Percentiles rank a stretch among this genome's conserved stretches.
phyloP scores from a whole-genome alignment of 2,113 vertebrate genomes.

The Physeter macrocephalus region DNA sequence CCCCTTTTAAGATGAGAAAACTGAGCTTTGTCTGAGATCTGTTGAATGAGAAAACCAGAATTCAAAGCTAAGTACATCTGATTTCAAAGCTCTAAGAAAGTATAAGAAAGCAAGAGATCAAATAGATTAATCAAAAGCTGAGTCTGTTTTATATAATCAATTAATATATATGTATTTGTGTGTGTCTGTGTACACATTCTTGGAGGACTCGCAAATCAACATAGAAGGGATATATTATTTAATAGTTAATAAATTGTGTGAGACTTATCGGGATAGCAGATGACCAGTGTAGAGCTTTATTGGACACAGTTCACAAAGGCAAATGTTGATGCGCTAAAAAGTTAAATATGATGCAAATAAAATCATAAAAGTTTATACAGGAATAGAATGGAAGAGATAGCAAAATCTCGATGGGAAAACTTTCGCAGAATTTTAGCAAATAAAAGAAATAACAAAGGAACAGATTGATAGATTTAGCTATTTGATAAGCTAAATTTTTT shows the following conservation, averaged over 20 bases:
- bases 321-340: neutral
- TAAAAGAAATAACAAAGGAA: neutral
- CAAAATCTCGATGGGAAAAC: neutral
- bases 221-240: neutral
- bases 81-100: neutral
- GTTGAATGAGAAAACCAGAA: neutral
- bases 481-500: neutral
- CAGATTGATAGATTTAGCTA: neutral
- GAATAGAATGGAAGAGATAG: neutral
- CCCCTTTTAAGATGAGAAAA: neutral
- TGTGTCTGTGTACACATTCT: neutral
- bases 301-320: neutral
- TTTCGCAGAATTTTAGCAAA: neutral
- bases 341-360: neutral
- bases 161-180: neutral
- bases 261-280: neutral
- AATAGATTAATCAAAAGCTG: neutral
- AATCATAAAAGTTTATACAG: neutral
- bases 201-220: neutral
- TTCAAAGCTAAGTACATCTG: neutral
- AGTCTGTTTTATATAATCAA: neutral
- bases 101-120: neutral
- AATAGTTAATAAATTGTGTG: neutral
- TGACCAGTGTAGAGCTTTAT: neutral
- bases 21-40: neutral